Base-by-base conservation (phyloP, 2,797 vertebrate species). In the Protosalanx chinensis region DNA sequence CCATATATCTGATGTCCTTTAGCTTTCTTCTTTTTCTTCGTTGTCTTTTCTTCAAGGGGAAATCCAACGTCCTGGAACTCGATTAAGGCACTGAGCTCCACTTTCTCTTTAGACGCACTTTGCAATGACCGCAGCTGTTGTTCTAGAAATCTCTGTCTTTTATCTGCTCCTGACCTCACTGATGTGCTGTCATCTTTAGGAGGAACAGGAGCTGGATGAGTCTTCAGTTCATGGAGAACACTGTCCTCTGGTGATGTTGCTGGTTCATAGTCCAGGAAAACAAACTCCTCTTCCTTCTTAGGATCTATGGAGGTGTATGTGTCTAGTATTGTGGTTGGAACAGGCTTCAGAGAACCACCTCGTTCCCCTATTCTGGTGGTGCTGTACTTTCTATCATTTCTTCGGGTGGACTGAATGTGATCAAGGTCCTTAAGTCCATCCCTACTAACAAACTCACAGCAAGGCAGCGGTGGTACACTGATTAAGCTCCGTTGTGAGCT, bases 41-140 rank as follows among this genome's bases (percentile, higher is more conserved):
- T 81, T 67, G 33, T 74, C 71, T 2, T 63, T 76, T 79, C 53
- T 0, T 88, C 80, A 29, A 83, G 65, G 0, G 86, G 86, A 63
- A 90, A 92, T 60, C 86, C 83, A 1, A 72, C 46, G 15, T 93
- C 93, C 0, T 90, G 82, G 74, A 93, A 91, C 62, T 90, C 82
- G 6, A 93, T 88, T 1, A 75, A 65, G 0, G 79, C 72, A 1
- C 88, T 82, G 0, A 59, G 51, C 30, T 71, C 63, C 0, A 0
- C 56, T 37, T 74, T 75, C 18, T 69, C 76, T 64, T 75, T 15
- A 23, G 72, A 5, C 0, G 58, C 59, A 0, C 68, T 60, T 20
- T 74, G 64, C 35, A 91, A 33, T 57, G 72, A 51, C 35, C 46
- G 68, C 23, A 82, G 32, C n/a, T 85, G 84, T 67, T 73, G 16